phyloP scores from a whole-genome alignment of 2,797 vertebrate species.

The Phalanger gymnotis region DNA sequence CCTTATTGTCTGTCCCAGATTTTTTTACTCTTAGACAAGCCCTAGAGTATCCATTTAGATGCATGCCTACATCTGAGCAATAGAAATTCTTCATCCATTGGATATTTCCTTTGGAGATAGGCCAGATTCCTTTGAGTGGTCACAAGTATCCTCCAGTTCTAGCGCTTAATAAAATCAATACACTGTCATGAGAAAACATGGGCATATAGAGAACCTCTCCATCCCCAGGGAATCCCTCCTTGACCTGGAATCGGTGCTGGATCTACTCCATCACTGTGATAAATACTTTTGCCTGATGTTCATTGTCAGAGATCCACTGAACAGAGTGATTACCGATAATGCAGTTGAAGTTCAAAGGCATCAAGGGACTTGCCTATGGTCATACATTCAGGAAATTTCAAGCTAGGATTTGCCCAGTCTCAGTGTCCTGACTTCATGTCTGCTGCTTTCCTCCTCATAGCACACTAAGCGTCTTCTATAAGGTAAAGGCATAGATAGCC shows the following conservation, averaged over 20 bases:
- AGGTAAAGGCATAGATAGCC: not conserved
- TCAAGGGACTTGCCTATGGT: not conserved
- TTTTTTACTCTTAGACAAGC: not conserved
- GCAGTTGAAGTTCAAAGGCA: not conserved
- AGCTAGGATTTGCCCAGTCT: not conserved
- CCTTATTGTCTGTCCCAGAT: not conserved
- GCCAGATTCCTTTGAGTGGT: not conserved
- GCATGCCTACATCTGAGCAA: not conserved
- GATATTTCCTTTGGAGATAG: not conserved
- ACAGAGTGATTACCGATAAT: not conserved
- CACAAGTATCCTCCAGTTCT: not conserved
- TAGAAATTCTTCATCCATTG: not conserved
- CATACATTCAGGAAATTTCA: not conserved
- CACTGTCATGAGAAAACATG: not conserved
- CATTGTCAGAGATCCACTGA: not conserved
- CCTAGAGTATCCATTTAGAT: not conserved
- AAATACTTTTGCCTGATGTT: not conserved
- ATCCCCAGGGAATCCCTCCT: not conserved
- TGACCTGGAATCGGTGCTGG: not conserved
- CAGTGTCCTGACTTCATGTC: not conserved
- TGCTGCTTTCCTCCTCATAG: not conserved
- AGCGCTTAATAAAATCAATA: not conserved
- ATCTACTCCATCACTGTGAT: not conserved
- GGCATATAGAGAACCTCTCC: not conserved
- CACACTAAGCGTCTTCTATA: not conserved